Evolutionary conservation across 2,888 invertebrate genomes (phyloP).

Genomic region (Drosophila anomalipes): DNA sequence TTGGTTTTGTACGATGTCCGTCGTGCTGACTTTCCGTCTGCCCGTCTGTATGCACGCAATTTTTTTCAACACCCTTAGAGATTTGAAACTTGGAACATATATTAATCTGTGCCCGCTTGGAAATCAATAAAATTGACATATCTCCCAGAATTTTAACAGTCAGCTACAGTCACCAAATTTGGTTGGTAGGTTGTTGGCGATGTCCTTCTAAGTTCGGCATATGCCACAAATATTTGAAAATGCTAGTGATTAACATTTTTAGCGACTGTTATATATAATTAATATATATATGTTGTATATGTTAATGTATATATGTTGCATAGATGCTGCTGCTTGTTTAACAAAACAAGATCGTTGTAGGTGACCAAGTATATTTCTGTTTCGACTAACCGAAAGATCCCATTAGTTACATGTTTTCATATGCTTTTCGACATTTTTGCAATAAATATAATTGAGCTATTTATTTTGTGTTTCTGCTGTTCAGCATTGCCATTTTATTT

Average conservation of each 20-base stretch:
- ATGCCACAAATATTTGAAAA: too few relatives aligned
- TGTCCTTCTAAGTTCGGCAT: neutral
- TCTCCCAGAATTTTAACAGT: neutral
- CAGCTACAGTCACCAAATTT: neutral
- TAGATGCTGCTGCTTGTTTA: neutral
- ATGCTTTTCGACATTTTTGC: neutral
- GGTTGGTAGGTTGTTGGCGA: neutral
- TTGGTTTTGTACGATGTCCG: neutral
- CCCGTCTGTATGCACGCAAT: neutral
- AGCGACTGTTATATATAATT: too few relatives aligned
- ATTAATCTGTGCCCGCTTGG: too few relatives aligned
- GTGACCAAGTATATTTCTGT: constrained; percentile 5
- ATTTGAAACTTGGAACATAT: neutral
- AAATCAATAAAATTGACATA: neutral
- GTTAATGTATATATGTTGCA: too few relatives aligned
- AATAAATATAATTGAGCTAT: constrained; percentile 7
- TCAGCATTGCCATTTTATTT: neutral
- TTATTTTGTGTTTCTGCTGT: constrained; percentile 1
- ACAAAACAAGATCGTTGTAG: neutral
- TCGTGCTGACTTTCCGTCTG: neutral
- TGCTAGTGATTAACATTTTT: too few relatives aligned
- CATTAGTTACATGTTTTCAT: constrained; percentile 11
- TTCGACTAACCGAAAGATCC: neutral
- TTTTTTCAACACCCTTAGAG: neutral
- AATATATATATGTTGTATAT: too few relatives aligned